phyloP scores from a whole-genome alignment of 2,888 invertebrate genomes.

The Tribolium freemani region DNA sequence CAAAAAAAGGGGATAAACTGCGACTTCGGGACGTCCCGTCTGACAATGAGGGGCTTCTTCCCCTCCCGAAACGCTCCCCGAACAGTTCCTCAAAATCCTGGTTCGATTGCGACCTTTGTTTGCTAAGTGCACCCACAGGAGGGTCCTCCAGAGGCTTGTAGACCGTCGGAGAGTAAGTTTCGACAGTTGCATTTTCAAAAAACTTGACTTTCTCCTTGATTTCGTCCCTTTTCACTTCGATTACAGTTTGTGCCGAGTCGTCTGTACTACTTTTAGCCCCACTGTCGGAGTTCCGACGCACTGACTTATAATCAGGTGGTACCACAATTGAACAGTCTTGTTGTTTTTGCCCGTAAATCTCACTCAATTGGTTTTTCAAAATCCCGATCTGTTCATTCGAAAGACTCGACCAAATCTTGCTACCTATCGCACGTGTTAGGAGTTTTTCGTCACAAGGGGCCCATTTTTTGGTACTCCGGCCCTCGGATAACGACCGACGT shows the following conservation, averaged over 20 bases:
- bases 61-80: slow-evolving; percentile 76
- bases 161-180: slow-evolving; percentile 66
- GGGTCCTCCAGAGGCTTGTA: slow-evolving; percentile 69
- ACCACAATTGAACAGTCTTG: slow-evolving; percentile 77
- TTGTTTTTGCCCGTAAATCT: slow-evolving; percentile 77
- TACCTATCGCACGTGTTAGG: slow-evolving; percentile 76
- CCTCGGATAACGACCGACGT: slow-evolving; percentile 70
- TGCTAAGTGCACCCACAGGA: not conserved
- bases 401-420: slow-evolving; percentile 85
- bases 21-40: slow-evolving; percentile 79
- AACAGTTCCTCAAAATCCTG: slow-evolving; percentile 86
- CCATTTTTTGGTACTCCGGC: slow-evolving; percentile 60
- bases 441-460: slow-evolving; percentile 55
- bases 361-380: slow-evolving; percentile 83
- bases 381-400: slow-evolving; percentile 87
- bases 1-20: slow-evolving; percentile 81
- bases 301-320: slow-evolving; percentile 65
- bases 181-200: slow-evolving; percentile 79
- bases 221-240: slow-evolving; percentile 74
- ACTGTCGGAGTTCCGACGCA: slow-evolving; percentile 71
- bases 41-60: slow-evolving; percentile 70
- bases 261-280: slow-evolving; percentile 84
- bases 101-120: slow-evolving; percentile 75
- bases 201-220: slow-evolving; percentile 84
- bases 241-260: slow-evolving; percentile 79